phyloP scores from a whole-genome alignment of 2,797 vertebrate genomes.

The Remorina albescens region DNA sequence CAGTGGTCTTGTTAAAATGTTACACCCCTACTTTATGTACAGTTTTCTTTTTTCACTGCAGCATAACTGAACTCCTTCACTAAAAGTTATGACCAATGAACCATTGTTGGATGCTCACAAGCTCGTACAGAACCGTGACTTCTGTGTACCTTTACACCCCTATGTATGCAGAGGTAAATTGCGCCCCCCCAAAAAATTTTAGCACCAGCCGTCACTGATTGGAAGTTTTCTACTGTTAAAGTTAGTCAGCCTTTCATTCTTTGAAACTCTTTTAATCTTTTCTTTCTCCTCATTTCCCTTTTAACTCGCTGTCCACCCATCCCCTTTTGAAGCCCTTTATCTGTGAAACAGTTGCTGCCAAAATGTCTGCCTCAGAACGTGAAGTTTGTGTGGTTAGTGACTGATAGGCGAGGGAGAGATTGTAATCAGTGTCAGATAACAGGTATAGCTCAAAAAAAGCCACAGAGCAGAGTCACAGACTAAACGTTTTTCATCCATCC shows the following conservation, averaged over 20 bases:
- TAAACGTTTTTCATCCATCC: slow-evolving; percentile 46
- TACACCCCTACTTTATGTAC: no score
- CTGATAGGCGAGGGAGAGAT: slow-evolving; percentile 3
- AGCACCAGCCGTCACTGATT: no score
- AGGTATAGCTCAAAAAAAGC: slow-evolving; percentile 39
- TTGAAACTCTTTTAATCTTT: neutral
- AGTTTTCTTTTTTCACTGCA: no score
- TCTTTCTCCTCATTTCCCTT: neutral
- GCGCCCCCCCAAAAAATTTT: no score
- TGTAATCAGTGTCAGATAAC: slow-evolving; percentile 40
- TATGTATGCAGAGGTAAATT: no score
- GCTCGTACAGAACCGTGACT: no score
- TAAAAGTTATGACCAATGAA: no score
- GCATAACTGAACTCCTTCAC: no score
- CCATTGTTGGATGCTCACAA: no score
- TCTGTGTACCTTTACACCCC: no score
- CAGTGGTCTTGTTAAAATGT: no score
- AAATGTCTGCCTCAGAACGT: neutral
- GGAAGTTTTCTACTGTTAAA: neutral
- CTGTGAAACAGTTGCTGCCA: slow-evolving; percentile 18
- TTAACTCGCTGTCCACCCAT: neutral
- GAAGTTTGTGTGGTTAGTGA: neutral
- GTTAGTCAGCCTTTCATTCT: neutral
- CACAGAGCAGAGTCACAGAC: slow-evolving; percentile 31
- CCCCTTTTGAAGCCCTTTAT: slow-evolving; percentile 16